Base-by-base conservation (phyloP, 2,113 vertebrate species). In the Spea bombifrons region DNA sequence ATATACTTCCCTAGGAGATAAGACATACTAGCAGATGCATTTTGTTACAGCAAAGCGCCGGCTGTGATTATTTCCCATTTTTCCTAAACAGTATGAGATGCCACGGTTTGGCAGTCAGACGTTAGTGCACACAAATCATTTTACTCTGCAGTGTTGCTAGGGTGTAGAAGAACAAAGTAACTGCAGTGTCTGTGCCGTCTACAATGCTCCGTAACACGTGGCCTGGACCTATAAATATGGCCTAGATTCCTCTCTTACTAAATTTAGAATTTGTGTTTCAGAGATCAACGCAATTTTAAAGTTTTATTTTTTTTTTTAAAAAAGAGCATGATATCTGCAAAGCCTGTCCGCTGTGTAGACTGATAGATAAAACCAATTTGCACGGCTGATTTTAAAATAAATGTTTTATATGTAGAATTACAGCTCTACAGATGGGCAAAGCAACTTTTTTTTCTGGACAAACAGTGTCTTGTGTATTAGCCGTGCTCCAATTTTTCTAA, bases 81-180 rank as follows among this genome's bases (percentile, higher is more conserved):
- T n/a, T 61, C 53, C 82, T 83, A 80, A 84, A 77, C 53, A 73
- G 75, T 48, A 73, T 83, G 79, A 83, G 79, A 7, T 75, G 83
- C 82, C 69, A 71, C 45, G 65, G 75, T 52, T 84, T 83, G 83
- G 69, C 73, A 83, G 69, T 74, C 82, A 73, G 64, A 77, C 73
- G 76, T 47, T 83, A 79, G 83, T 16, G 67, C 68, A 81, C 87
- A 73, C 77, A 85, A 86, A 84, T 85, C 83, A 82, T 84, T 84
- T 82, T 76, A 82, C 71, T 80, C 73, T 82, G 57, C 59, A 84
- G 8, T 75, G 74, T 30, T 44, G 64, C 30, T 57, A 66, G 12
- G 66, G 5, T 44, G 46, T 7, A 76, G 10, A 16, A 63, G 16
- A 67, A 46, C 49, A 53, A 49, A 15, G 17, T 6, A 67, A 64